Evolutionary conservation across 2,797 vertebrate genomes (phyloP).

Genomic region (Leptoclinus maculatus): DNA sequence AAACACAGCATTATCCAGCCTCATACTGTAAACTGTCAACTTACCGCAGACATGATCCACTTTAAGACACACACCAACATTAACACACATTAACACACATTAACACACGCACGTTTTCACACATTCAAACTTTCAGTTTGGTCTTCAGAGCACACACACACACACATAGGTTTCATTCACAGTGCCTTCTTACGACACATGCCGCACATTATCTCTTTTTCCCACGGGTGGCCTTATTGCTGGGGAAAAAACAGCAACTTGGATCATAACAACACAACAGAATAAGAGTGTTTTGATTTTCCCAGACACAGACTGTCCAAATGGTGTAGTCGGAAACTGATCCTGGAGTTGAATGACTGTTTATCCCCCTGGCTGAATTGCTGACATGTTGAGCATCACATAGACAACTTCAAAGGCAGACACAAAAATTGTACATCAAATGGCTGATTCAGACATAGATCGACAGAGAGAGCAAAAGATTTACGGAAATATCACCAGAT

Average conservation of each 20-base stretch:
- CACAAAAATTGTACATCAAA: constrained; percentile 28
- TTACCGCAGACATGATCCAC: neutral
- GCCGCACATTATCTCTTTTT: constrained; percentile 20
- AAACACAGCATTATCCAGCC: neutral
- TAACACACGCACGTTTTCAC: neutral
- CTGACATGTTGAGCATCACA: constrained; percentile 40
- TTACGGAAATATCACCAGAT: neutral
- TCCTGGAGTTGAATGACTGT: constrained; percentile 44
- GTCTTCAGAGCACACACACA: neutral
- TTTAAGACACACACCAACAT: neutral
- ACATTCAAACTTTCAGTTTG: neutral
- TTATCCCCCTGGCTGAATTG: constrained; percentile 44
- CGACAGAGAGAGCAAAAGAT: constrained; percentile 3
- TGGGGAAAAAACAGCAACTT: constrained; percentile 11
- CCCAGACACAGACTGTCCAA: neutral
- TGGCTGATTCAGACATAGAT: constrained; percentile 12
- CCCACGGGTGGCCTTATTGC: constrained; percentile 5
- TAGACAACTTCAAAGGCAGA: constrained; percentile 47
- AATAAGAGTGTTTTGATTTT: constrained; percentile 21
- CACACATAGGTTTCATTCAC: neutral
- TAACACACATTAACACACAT: no score
- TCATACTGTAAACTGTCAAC: neutral
- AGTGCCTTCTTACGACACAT: neutral
- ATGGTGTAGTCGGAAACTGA: constrained; percentile 27
- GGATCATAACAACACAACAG: constrained; percentile 2